phyloP scores from a whole-genome alignment of 1,140 invertebrate species.

The Drosophila nigrodunni region DNA sequence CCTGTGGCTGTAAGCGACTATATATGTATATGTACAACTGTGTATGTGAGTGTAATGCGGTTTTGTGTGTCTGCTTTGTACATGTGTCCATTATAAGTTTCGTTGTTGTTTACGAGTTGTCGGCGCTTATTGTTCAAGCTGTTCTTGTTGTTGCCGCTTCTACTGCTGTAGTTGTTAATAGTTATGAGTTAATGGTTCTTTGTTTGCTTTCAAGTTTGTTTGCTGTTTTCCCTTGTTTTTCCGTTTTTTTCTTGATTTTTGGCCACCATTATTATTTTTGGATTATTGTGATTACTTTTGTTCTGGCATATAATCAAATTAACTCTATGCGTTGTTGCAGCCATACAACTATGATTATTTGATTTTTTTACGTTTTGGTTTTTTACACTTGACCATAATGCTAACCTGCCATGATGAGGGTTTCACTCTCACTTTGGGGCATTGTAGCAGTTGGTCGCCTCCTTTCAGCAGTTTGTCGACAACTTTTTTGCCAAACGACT shows the following conservation, averaged over 20 bases:
- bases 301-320: constrained; percentile 78
- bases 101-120: constrained; percentile 76
- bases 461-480: neutral
- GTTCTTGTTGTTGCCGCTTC: constrained; percentile 10
- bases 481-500: constrained; percentile 58
- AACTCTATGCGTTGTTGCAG: constrained; percentile 56
- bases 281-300: constrained; percentile 80
- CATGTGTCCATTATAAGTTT: constrained; percentile 82
- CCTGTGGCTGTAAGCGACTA: constrained; percentile 59
- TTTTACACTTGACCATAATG: constrained; percentile 35
- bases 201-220: constrained; percentile 58
- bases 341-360: constrained; percentile 32
- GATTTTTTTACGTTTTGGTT: constrained; percentile 1
- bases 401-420: constrained; percentile 5
- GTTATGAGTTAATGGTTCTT: constrained; percentile 81
- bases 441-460: constrained; percentile 25
- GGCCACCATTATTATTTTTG: constrained; percentile 72
- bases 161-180: constrained; percentile 70
- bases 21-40: constrained; percentile 8
- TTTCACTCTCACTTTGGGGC: neutral
- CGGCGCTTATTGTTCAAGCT: constrained; percentile 35
- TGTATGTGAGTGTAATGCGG: constrained; percentile 52
- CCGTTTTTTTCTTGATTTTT: constrained; percentile 38
- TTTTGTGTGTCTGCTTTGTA: constrained; percentile 58
- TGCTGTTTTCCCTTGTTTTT: constrained; percentile 36